Base-by-base conservation (phyloP, 2,797 vertebrate genomes). In the Alauda arvensis region DNA sequence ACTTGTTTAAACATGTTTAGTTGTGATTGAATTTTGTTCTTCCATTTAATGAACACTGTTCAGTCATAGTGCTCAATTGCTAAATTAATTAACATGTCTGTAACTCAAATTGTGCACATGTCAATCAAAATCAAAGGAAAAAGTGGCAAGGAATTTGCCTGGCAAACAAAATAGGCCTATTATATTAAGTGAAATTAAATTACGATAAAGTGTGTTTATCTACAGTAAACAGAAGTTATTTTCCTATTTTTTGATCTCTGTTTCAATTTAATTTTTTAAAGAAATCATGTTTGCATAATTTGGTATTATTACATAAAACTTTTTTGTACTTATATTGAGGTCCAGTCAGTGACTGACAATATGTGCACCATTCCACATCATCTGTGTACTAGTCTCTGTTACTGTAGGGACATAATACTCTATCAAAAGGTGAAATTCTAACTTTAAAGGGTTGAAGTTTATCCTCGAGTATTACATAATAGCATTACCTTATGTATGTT, bases 81-180 rank as follows among this genome's bases (percentile, higher is more conserved):
- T 89, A 79, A 81, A 62, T 66, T 91, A 95, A 94, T 96, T 92
- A 96, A 93, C 67, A 63, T 4, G 16, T 79, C 77, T 68, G 39
- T 86, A 76, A 62, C 65, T 84, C 60, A 93, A 89, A 90, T 87
- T 94, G 69, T 66, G 59, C 77, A 72, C 6, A 8, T 81, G 88
- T 90, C 92, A 93, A 83, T 95, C 88, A 94, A 93, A 92, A 70
- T 51, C 37, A 75, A 84, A 84, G 33, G 37, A 14, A 42, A 67
- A 93, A 84, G 71, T 62, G 39, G 59, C 52, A 55, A 91, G 83
- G 59, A 79, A 66, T 77, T 78, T 92, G 21, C 26, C 67, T 65
- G n/a, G 49, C 24, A 89, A 94, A 94, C 18, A 82, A 68, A 83
- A 40, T 8, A 61, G 28, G 12, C 26, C 60, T 67, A 46, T 74